Evolutionary conservation across 2,797 vertebrate species (phyloP), one percentile per base, ranked within the genome.

Genomic region (Pseudochaenichthys georgianus): DNA sequence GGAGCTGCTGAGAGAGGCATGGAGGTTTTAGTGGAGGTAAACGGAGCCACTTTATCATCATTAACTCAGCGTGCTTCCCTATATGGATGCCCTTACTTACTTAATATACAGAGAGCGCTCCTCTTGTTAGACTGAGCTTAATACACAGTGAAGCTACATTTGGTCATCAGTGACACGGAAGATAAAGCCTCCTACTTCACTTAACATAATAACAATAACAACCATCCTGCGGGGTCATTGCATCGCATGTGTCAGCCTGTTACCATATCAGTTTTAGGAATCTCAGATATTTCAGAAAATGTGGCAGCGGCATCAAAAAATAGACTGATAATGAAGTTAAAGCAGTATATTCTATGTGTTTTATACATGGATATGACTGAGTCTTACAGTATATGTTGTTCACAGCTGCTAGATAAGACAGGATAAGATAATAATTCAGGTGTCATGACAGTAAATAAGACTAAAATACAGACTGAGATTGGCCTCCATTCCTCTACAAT

Each of bases 61-160:
- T 38, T 11, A 21, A 9, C 16, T 31, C 16, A 23, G 23, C 28
- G 64, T 19, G 74, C 54, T 58, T 81, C 42, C 52, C 70, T 70
- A 47, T 45, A 71, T 50, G 41, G 9, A 73, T 47, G 19, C 55
- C 55, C 53, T 73, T 77, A 73, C 53, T 73, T 77, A 73, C 69
- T 45, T 75, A 75, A 72, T 7, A 5, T 0, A 38, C 63, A 5
- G 47, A 42, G 31, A 47, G 43, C 13, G 5, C 52, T 38, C 34
- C 6, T 38, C 34, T 38, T 38, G 34, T 38, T 28, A 28, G 28
- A 23, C 38, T 5, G 41, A 54, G 63, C 13, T 23, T 11, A 4
- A 54, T 8, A 43, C 13, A 13, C 21, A 54, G 19, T 2, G 0
- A 15, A 16, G 6, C n/a, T 41, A 23, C 62, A 10, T 51, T 34